Base-by-base conservation (phyloP, 2,888 invertebrate genomes). In the Papilio gigon region DNA sequence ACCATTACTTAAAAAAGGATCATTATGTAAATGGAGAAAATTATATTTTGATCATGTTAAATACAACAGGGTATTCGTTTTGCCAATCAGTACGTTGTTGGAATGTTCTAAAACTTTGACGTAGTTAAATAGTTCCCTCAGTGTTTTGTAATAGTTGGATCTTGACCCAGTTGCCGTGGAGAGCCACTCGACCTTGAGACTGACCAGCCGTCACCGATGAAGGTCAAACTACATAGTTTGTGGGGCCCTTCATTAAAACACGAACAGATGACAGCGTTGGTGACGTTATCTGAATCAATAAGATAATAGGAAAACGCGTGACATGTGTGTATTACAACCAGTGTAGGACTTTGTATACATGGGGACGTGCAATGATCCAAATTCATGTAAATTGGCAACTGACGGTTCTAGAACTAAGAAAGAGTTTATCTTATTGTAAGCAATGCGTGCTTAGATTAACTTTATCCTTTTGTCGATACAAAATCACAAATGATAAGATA, bases 101-200 rank as follows among this genome's bases (percentile, higher is more conserved):
- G 53, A 56, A 30, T 30, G n/a, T 11, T 30, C 17, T 30, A 25
- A 25, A 14, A 50, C 47, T 53, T 50, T 14, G 50, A 53, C 17
- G 9, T 14, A 50, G 4, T 25, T 35, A 20, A 22, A 53, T 37
- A 44, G 30, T 61, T 50, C 53, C 61, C 50, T 67, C 30, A 37
- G 50, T 40, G 50, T 50, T 67, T 67, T 27, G 33, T 53, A 53
- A 42, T 20, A 37, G 35, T 25, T 14, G n/a, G 25, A 68, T 64
- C 68, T 68, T 68, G 68, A 64, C 68, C 63, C 37, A 68, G 27
- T 59, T 68, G 68, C 17, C 30, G 14, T n/a, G 40, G 35, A 27
- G 42, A 33, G 56, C 11, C 62, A 35, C 37, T 47, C 47, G 59
- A 58, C 63, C 63, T 63, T 44, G 56, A 44, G 27, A 68, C 67